Evolutionary conservation across 1,140 invertebrate species (phyloP).

Genomic region (Triops longicaudatus): DNA sequence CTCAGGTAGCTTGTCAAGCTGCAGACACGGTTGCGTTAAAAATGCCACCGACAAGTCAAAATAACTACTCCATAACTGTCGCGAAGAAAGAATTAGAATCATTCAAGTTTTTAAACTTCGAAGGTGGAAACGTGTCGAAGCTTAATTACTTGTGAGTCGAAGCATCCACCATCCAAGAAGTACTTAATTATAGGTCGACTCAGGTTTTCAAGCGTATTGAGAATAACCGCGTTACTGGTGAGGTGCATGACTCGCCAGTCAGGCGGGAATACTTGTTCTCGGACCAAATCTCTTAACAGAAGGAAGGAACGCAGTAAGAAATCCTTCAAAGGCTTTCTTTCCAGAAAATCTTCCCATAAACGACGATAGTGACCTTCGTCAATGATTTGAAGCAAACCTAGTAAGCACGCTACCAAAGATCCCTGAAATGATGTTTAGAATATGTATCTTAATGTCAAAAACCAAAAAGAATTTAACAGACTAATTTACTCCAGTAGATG

Average conservation of each 20-base stretch:
- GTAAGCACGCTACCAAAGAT: conserved; percentile 71
- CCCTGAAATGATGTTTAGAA: conserved; percentile 47
- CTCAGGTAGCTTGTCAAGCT: conserved; percentile 73
- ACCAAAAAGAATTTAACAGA: neutral
- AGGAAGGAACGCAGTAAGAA: conserved; percentile 81
- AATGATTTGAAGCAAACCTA: conserved; percentile 74
- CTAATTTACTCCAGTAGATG: conserved; percentile 51
- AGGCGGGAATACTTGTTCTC: conserved; percentile 67
- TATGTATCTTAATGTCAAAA: neutral
- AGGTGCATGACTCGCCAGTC: conserved; percentile 93
- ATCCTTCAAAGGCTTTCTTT: conserved; percentile 71
- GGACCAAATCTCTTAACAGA: conserved; percentile 74
- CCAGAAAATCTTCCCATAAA: conserved; percentile 72
- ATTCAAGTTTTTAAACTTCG: neutral
- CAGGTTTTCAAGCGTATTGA: conserved; percentile 75
- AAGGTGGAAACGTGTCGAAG: too few species aligned
- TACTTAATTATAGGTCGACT: conserved; percentile 74
- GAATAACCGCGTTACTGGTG: conserved; percentile 77
- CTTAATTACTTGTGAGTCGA: conserved; percentile 53
- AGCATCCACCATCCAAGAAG: conserved; percentile 60
- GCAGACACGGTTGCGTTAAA: conserved; percentile 74
- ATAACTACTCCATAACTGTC: conserved; percentile 78
- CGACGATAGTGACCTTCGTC: conserved; percentile 77
- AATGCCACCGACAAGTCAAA: conserved; percentile 81
- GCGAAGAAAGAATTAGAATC: conserved; percentile 29